Evolutionary conservation across 1,140 invertebrate species (phyloP).

Genomic region (Nylanderia fulva): DNA sequence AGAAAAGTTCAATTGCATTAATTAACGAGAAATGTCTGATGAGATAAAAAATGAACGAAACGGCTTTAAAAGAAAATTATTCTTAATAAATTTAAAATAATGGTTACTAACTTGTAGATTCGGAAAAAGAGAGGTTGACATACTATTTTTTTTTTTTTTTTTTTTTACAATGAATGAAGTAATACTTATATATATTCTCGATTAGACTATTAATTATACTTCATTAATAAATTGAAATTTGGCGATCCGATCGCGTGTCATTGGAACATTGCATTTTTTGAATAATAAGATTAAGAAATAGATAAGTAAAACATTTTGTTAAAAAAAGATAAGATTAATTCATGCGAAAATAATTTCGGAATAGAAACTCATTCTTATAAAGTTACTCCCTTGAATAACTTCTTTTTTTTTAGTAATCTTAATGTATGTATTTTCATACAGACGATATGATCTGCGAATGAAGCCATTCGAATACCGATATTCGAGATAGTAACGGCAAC

Average conservation of each 20-base stretch:
- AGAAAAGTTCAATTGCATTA: constrained; percentile 36
- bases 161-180: not conserved
- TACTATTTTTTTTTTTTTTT: too few species aligned
- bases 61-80: constrained; percentile 42
- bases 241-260: too few species aligned
- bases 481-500: not conserved
- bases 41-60: constrained; percentile 27
- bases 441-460: not conserved
- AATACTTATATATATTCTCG: too few species aligned
- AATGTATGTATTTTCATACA: not conserved
- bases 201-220: too few species aligned
- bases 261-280: too few species aligned
- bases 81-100: constrained; percentile 54
- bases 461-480: not conserved
- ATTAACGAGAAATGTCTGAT: constrained; percentile 30
- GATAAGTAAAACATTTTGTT: not conserved
- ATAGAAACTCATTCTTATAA: not conserved
- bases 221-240: too few species aligned
- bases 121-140: not conserved
- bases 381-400: not conserved
- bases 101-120: constrained; percentile 24
- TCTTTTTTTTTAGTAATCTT: not conserved
- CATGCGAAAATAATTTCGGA: not conserved
- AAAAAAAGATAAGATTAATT: not conserved
- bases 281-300: not conserved